phyloP scores from a whole-genome alignment of 2,888 invertebrate genomes.

The Stenoptilia bipunctidactyla region DNA sequence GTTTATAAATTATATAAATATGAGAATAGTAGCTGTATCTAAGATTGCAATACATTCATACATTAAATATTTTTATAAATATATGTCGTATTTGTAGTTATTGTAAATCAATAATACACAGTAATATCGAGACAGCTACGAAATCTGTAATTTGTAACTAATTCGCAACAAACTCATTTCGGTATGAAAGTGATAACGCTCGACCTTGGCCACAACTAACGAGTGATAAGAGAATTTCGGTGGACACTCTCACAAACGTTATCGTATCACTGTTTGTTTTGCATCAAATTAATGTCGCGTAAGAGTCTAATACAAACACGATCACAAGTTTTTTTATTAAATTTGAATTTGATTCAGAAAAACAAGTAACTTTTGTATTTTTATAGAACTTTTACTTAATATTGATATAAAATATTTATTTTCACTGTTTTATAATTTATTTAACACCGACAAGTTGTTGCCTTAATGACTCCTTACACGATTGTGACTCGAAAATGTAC shows the following conservation, averaged over 20 bases:
- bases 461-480: conserved; percentile 14
- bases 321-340: conserved; percentile 43
- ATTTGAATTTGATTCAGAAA: too few species aligned
- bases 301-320: conserved; percentile 36
- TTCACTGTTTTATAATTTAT: too few species aligned
- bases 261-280: conserved; percentile 53
- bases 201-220: conserved; percentile 56
- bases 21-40: too few species aligned
- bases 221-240: conserved; percentile 60
- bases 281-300: conserved; percentile 50
- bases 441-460: conserved; percentile 5
- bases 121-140: too few species aligned
- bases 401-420: too few species aligned
- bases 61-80: too few species aligned
- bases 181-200: conserved; percentile 42
- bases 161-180: conserved; percentile 48
- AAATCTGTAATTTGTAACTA: conserved; percentile 36
- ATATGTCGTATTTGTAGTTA: too few species aligned
- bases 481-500: background rate
- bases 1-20: too few species aligned
- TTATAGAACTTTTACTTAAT: too few species aligned
- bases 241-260: conserved; percentile 27
- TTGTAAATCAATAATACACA: too few species aligned
- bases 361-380: too few species aligned
- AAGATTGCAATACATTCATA: too few species aligned